Base-by-base conservation (phyloP, 2,888 invertebrate genomes). In the Orgyia antiqua region DNA sequence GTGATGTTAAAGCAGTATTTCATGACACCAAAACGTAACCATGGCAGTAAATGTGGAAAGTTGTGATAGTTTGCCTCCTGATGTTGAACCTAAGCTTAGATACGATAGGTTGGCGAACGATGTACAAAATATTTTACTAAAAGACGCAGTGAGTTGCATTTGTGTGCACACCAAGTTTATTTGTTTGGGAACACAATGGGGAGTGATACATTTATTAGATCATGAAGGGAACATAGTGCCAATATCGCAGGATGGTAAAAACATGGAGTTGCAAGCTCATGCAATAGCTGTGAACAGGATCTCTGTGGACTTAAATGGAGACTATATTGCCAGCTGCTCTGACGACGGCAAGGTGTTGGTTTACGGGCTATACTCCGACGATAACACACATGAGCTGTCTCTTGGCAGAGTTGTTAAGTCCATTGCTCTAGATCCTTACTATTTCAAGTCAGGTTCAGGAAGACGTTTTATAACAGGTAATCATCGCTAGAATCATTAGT, bases 141-240 rank as follows among this genome's bases (percentile, higher is more conserved):
- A 93, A 62, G 93, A 94, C 50, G 95, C 96, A 29, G 87, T 90
- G 33, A 97, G 95, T 67, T 97, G 97, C 68, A 93, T 97, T 58
- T 94, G 96, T 41, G 95, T 97, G 24, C 97, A 98, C 78, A 91
- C 96, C 5, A 97, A 97, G 93, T 97, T 98, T 76, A 89, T 98
- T 29, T 96, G 96, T 56, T 83, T 98, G 41, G 98, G 98, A 13
- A 96, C 97, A 8, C 94, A 95, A 66, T 95, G 94, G 92, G 98
- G 98, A 2, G 89, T 91, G 42, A 92, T 98, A 33, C 93, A 97
- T 66, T 84, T 98, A 34, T 73, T 98, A 33, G 98, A 98, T 70
- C 97, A 97, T 73, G 93, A 95, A 64, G 98, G 98, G 0, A 96
- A 98, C 71, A 88, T 84, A 0, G 89, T 90, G 10, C 84, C 87